phyloP scores from a whole-genome alignment of 2,888 invertebrate species.

The Miltochrista miniata region DNA sequence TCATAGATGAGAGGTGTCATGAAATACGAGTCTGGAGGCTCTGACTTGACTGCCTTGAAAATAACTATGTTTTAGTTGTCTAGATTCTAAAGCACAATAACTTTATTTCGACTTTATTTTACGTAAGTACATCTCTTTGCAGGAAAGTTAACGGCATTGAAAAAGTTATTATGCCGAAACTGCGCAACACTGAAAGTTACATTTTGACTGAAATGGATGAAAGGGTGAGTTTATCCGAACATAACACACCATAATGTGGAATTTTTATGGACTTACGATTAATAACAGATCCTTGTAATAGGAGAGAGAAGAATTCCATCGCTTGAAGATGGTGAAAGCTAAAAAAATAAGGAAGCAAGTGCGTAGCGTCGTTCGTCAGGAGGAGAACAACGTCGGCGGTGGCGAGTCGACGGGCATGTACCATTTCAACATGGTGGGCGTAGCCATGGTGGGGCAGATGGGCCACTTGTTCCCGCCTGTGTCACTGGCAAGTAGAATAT shows the following conservation, averaged over 20 bases:
- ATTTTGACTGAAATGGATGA: conserved; percentile 77
- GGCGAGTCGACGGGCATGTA: conserved; percentile 34
- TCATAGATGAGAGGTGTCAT: no score
- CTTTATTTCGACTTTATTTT: no score
- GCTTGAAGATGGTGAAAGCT: conserved; percentile 77
- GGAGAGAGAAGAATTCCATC: conserved; percentile 79
- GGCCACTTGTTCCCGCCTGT: conserved; percentile 16
- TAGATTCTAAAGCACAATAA: no score
- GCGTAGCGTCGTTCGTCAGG: conserved; percentile 30
- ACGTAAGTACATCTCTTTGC: conserved; percentile 37
- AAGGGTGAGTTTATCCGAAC: conserved; percentile 49
- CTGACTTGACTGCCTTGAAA: no score
- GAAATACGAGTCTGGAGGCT: no score
- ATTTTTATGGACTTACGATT: neutral
- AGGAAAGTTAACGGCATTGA: conserved; percentile 79
- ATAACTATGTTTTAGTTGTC: no score
- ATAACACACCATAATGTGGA: no score
- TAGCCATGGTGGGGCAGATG: conserved; percentile 29
- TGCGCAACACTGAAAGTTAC: conserved; percentile 71
- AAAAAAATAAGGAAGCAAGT: conserved; percentile 63
- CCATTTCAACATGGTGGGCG: conserved; percentile 17
- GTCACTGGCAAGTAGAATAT: conserved; percentile 9
- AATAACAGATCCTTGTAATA: conserved; percentile 20
- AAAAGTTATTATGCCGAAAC: conserved; percentile 75
- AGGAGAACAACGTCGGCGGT: conserved; percentile 15